Percentiles rank a stretch among this genome's conserved stretches.
Conservation (phyloP, 1,140 invertebrate genomes). For the Aporrectodea caliginosa region DNA sequence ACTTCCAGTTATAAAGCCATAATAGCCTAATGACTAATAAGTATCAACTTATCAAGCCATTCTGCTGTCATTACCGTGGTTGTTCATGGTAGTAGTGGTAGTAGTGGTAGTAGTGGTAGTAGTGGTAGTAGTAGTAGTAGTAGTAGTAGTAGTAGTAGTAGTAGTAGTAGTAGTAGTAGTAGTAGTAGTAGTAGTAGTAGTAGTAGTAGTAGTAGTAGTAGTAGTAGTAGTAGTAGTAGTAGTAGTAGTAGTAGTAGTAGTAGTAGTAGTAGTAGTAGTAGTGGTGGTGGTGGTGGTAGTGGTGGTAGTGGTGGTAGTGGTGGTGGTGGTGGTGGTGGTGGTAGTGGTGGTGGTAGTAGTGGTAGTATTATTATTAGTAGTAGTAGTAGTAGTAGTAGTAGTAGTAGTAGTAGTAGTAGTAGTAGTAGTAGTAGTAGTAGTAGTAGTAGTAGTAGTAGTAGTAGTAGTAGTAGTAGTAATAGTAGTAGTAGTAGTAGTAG, state of each 20-base stretch:
- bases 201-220: constrained; percentile 25
- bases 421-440: constrained; percentile 24
- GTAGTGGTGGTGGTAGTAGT: no score
- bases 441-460: constrained; percentile 24
- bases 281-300: constrained; percentile 15
- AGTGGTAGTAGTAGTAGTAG: constrained; percentile 23
- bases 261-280: constrained; percentile 25
- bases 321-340: constrained; percentile 10
- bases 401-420: constrained; percentile 24
- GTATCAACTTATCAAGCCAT: no score
- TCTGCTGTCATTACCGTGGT: no score
- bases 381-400: constrained; percentile 25
- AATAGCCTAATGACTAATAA: no score
- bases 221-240: constrained; percentile 24
- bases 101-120: constrained; percentile 22
- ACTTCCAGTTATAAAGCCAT: no score
- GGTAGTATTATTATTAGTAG: no score
- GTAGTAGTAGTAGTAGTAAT: constrained; percentile 22
- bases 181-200: constrained; percentile 24
- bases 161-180: constrained; percentile 24
- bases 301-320: constrained; percentile 17
- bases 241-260: constrained; percentile 23
- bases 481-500: constrained; percentile 24
- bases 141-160: constrained; percentile 24
- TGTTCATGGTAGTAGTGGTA: constrained; percentile 10